Conservation (phyloP, 1,140 invertebrate genomes). For the Orussus abietinus region DNA sequence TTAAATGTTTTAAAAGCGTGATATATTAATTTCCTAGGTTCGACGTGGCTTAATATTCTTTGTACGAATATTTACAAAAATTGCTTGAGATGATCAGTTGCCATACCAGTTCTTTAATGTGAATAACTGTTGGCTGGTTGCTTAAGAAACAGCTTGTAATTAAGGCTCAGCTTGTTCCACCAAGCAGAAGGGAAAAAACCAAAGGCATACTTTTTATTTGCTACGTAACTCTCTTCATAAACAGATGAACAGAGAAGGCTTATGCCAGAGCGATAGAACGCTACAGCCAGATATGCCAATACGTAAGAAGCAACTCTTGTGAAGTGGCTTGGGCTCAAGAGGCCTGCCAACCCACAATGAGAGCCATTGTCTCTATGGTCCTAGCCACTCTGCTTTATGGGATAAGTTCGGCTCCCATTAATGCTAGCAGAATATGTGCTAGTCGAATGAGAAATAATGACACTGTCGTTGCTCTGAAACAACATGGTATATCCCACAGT, state of each 20-base stretch:
- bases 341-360: conserved; percentile 32
- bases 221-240: conserved; percentile 8
- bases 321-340: conserved; percentile 32
- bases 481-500: conserved; percentile 25
- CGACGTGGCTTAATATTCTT: too few species aligned
- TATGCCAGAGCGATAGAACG: conserved; percentile 19
- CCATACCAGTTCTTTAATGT: too few species aligned
- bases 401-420: conserved; percentile 25
- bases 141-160: too few species aligned
- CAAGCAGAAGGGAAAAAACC: conserved; percentile 11
- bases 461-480: conserved; percentile 28
- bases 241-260: conserved; percentile 27
- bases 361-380: conserved; percentile 32
- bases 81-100: too few species aligned
- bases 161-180: too few species aligned
- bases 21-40: too few species aligned
- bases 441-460: conserved; percentile 32
- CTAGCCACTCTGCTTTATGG: conserved; percentile 26
- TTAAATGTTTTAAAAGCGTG: too few species aligned
- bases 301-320: conserved; percentile 29
- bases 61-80: too few species aligned
- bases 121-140: too few species aligned
- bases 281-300: conserved; percentile 28
- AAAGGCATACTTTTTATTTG: conserved; percentile 13
- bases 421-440: conserved; percentile 38